phyloP scores from a whole-genome alignment of 2,797 vertebrate genomes.

The Channallabes apus region DNA sequence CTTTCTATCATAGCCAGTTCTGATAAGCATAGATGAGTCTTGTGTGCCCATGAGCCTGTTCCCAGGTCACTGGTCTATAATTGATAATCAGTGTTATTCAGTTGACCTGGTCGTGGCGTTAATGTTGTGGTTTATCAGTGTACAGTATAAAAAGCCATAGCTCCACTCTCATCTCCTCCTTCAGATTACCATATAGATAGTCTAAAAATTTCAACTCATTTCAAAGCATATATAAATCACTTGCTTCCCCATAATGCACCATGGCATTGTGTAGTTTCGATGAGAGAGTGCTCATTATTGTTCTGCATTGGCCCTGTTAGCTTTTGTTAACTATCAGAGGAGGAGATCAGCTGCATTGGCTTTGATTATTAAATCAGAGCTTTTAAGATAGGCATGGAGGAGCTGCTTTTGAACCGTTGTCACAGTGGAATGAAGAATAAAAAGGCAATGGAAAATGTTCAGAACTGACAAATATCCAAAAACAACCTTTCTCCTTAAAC shows the following conservation, averaged over 20 bases:
- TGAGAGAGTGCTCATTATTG: constrained; percentile 45
- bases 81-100: no score
- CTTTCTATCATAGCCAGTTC: no score
- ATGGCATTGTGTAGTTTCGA: constrained; percentile 32
- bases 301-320: constrained; percentile 39
- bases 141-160: background rate
- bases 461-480: constrained; percentile 33
- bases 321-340: constrained; percentile 59
- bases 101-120: no score
- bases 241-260: background rate
- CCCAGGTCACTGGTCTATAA: no score
- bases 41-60: no score
- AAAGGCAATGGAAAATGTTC: constrained; percentile 35
- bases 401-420: constrained; percentile 68
- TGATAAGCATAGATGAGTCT: no score
- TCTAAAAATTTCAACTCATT: constrained; percentile 5
- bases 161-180: background rate
- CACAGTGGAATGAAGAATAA: constrained; percentile 43
- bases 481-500: constrained; percentile 43
- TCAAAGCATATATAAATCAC: constrained; percentile 17
- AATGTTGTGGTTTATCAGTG: no score
- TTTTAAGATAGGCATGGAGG: constrained; percentile 71
- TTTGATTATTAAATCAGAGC: constrained; percentile 68
- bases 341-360: constrained; percentile 65
- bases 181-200: constrained; percentile 8